Conservation (phyloP, 2,113 vertebrate genomes). For the Nycticorax nycticorax region DNA sequence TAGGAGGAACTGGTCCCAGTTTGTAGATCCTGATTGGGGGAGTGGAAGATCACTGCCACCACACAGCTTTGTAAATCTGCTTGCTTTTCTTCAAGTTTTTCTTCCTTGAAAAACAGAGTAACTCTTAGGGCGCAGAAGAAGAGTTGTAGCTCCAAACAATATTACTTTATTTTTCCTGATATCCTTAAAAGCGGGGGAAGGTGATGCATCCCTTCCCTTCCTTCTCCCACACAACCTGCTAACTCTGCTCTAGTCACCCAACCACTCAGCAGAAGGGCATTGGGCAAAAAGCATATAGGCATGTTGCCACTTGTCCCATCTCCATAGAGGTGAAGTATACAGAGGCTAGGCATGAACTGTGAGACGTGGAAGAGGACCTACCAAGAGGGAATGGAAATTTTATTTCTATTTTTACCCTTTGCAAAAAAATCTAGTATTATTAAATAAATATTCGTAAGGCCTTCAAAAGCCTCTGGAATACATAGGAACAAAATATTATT, state of each 20-base stretch:
- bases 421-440: background rate
- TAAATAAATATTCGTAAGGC: background rate
- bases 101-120: background rate
- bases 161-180: background rate
- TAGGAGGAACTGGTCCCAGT: background rate
- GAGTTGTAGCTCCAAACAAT: background rate
- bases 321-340: background rate
- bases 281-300: background rate
- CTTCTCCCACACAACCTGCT: background rate
- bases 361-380: background rate
- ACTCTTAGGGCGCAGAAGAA: background rate
- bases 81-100: background rate
- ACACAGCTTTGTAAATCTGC: background rate
- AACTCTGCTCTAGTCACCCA: background rate
- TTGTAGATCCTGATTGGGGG: background rate
- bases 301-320: background rate
- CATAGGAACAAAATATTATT: background rate
- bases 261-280: background rate
- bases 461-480: background rate
- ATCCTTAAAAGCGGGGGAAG: background rate
- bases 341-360: background rate
- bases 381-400: background rate
- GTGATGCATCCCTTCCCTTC: background rate
- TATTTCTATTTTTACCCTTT: background rate
- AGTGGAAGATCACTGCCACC: background rate